Conservation (phyloP, 35 echinoderm and acorn worm species). For the Anneissia japonica region DNA sequence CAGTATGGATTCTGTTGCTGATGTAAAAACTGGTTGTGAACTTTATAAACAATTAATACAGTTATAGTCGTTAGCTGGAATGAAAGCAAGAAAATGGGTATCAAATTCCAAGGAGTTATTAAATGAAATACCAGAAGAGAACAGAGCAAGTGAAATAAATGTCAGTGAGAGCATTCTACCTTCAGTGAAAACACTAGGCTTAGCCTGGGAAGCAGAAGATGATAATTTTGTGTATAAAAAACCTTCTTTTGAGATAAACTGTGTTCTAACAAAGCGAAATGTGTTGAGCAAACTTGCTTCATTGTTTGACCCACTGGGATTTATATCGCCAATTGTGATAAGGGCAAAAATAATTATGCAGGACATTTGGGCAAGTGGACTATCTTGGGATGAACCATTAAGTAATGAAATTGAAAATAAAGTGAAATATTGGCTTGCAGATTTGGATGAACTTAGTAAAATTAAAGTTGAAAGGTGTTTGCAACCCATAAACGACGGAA, state of each 20-base stretch:
- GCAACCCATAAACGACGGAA: background rate
- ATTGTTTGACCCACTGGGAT: constrained; percentile 32
- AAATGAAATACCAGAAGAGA: constrained; percentile 27
- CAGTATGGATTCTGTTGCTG: constrained; percentile 10
- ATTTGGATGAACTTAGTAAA: constrained; percentile 10
- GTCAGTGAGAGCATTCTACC: constrained; percentile 15
- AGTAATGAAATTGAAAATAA: background rate
- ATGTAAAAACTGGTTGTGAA: background rate
- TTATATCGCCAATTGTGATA: constrained; percentile 17
- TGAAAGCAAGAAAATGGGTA: constrained; percentile 31
- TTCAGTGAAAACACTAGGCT: constrained; percentile 15
- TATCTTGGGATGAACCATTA: constrained; percentile 15
- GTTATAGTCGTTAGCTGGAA: background rate
- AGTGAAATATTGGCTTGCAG: background rate
- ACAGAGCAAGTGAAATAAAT: constrained; percentile 30
- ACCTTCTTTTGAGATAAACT: background rate
- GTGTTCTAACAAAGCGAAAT: constrained; percentile 16
- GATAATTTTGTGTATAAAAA: background rate
- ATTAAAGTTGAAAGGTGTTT: constrained; percentile 37
- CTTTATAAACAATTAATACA: constrained; percentile 21
- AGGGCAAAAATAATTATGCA: constrained; percentile 22
- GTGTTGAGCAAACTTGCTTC: constrained; percentile 26
- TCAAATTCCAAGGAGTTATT: constrained; percentile 35
- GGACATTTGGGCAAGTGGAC: constrained; percentile 36
- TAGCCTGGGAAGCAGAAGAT: constrained; percentile 34